Conservation (phyloP, 2,888 invertebrate genomes). For the Hirtodrosophila histrioides region DNA sequence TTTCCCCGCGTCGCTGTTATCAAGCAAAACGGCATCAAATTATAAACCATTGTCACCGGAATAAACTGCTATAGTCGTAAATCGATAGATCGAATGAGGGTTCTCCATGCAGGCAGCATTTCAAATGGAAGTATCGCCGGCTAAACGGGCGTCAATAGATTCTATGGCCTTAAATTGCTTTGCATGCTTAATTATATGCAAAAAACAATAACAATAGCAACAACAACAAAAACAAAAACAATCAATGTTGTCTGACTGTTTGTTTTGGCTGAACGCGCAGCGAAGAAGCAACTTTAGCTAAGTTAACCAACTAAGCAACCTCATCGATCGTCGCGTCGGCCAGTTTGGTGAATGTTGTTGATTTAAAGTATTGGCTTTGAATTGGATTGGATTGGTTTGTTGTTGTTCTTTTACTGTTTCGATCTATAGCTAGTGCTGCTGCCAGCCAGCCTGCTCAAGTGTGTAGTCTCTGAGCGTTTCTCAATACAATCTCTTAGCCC, state of each 20-base stretch:
- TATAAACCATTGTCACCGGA: slow-evolving; percentile 29
- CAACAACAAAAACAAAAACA: slow-evolving; percentile 13
- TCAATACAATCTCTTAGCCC: not conserved
- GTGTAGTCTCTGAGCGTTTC: slow-evolving; percentile 7
- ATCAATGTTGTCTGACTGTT: slow-evolving; percentile 29
- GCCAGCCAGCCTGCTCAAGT: slow-evolving; percentile 22
- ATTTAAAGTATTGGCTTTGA: slow-evolving; percentile 51
- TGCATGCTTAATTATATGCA: slow-evolving; percentile 76
- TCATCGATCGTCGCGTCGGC: slow-evolving; percentile 27
- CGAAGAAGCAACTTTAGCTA: slow-evolving; percentile 20
- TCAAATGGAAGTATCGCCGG: slow-evolving; percentile 29
- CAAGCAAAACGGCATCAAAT: slow-evolving; percentile 15
- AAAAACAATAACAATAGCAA: slow-evolving; percentile 27
- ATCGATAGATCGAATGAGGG: slow-evolving; percentile 12
- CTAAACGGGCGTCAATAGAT: slow-evolving; percentile 39
- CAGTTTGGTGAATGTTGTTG: slow-evolving; percentile 68
- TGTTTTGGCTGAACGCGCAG: slow-evolving; percentile 39
- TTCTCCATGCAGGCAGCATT: not conserved
- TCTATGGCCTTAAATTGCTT: slow-evolving; percentile 53
- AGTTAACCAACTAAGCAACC: not conserved
- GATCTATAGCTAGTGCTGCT: slow-evolving; percentile 49
- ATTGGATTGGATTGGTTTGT: slow-evolving; percentile 31
- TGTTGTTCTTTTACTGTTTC: slow-evolving; percentile 10
- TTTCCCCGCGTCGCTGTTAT: slow-evolving; percentile 39
- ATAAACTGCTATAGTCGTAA: slow-evolving; percentile 1